Evolutionary conservation across 2,888 invertebrate genomes (phyloP), one percentile per base, ranked within the genome.

Genomic region (Scaptomyza flava): DNA sequence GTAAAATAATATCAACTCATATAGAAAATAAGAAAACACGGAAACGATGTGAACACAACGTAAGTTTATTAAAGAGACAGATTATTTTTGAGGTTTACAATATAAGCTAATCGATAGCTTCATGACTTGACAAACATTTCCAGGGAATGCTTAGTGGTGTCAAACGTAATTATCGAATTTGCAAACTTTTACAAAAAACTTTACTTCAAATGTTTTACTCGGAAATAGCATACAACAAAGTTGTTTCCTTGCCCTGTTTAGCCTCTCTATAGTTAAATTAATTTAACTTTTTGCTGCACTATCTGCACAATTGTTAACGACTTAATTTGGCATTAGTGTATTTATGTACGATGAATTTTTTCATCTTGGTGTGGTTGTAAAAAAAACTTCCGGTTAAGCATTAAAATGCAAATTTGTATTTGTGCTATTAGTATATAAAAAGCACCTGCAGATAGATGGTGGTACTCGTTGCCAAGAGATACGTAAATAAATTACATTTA

Each of bases 401-500:
- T 57, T 41, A 30, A 86, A 83, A 81, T 83, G 79, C 82, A 86
- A 83, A 83, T 83, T 83, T 81, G 74, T 57, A 57, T 77, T 45
- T 61, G 34, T 36, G 70, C 67, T 70, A 82, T 82, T 82, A 83
- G 83, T 71, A 83, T 83, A 86, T 83, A 86, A 83, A 81, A 80
- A 70, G 70, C 84, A 84, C 83, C 87, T 86, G 84, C 79, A 83
- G 69, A 70, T 74, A 83, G 69, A 70, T 74, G 67, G 56, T 51
- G 62, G 54, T 57, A 70, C 51, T 36, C 48, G 64, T 45, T 59
- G 79, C 76, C 77, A 73, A 70, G 64, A 77, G 63, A 62, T 68
- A 63, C 67, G 69, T 61, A 74, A 68, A 82, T 85, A 85, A 87
- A 87, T 87, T 76, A 81, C 76, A 78, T 86, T 87, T 86, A 82